Evolutionary conservation across 1,140 invertebrate species (phyloP), one percentile per base, ranked within the genome.

Genomic region (Calliopsis andreniformis): DNA sequence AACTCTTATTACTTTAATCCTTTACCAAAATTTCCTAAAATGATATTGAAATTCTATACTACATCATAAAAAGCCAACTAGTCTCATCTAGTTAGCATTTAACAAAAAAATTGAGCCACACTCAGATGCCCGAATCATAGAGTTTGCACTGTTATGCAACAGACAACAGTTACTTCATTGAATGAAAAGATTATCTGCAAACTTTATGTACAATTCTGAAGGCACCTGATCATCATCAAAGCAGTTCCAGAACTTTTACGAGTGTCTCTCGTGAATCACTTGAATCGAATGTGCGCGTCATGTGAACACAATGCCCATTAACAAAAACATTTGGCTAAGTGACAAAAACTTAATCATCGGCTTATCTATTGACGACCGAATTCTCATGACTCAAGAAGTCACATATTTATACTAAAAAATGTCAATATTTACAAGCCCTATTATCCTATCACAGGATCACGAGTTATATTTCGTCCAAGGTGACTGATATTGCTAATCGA

Each of bases 361-460:
- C n/a, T 42, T 64, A 42, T 72, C 32, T 61, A 61, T 20, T 12
- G 4, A 20, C 16, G 0, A 61, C 20, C 45, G 7, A 47, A n/a
- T 16, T 62, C 10, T 23, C 23, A 16, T 10, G 23, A 25, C 23
- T 51, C 35, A 39, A 42, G 16, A 16, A 42, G 14, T 67, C 35
- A 49, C 18, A 12, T 43, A 35, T 42, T 67, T 67, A 58, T 39
- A 28, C 42, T 69, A 76, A 3, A 51, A 10, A 42, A 5, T 67
- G n/a, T n/a, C 23, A 43, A 42, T 76, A 76, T 76, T 76, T 76
- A 76, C 73, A 76, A 69, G 32, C 16, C n/a, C 64, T 76, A n/a
- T n/a, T n/a, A 69, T 69, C 16, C 73, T 76, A 76, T 76, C 73
- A 61, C 66, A 51, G 43, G 55, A 16, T 59, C 28, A 59, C 3